Evolutionary conservation across 2,888 invertebrate species (phyloP).

Genomic region (Drosophila fungiperda): DNA sequence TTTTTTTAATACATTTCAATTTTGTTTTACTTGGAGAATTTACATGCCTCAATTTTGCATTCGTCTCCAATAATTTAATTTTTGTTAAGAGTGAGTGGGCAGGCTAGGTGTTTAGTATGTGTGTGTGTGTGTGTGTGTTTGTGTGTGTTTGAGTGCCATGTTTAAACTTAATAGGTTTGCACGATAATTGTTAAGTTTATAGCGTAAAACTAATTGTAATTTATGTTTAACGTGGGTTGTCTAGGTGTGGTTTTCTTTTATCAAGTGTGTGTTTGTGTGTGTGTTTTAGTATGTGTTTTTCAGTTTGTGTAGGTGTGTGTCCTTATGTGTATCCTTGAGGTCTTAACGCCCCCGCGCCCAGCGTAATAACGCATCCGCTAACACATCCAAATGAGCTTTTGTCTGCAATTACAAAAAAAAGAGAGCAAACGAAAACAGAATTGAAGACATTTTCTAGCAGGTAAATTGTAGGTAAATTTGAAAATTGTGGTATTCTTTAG

Average conservation of each 20-base stretch:
- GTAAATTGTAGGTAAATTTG: neutral
- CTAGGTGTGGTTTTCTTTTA: slow-evolving; percentile 46
- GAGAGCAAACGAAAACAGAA: neutral
- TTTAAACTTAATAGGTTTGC: slow-evolving; percentile 67
- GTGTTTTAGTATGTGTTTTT: slow-evolving; percentile 21
- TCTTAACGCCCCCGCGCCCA: slow-evolving; percentile 97
- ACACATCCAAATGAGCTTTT: slow-evolving; percentile 96
- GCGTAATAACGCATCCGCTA: slow-evolving; percentile 96
- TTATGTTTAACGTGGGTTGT: slow-evolving; percentile 60
- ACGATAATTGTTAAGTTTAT: slow-evolving; percentile 35
- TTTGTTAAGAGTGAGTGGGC: slow-evolving; percentile 46
- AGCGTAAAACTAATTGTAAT: slow-evolving; percentile 66
- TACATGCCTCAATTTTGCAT: slow-evolving; percentile 41
- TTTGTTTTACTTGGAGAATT: slow-evolving; percentile 47
- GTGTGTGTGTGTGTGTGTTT: slow-evolving; percentile 30
- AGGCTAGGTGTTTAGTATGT: slow-evolving; percentile 57
- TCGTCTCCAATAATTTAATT: slow-evolving; percentile 37
- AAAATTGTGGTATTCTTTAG: no score
- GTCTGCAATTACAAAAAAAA: slow-evolving; percentile 89
- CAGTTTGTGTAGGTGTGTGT: slow-evolving; percentile 20
- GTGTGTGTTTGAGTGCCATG: slow-evolving; percentile 38
- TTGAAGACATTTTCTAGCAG: neutral
- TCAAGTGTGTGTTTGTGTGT: slow-evolving; percentile 37
- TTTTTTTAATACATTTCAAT: slow-evolving; percentile 46
- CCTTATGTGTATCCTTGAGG: slow-evolving; percentile 26